Evolutionary conservation across 2,888 invertebrate genomes (phyloP), one percentile per base, ranked within the genome.

Genomic region (Platerodrilus igneus): DNA sequence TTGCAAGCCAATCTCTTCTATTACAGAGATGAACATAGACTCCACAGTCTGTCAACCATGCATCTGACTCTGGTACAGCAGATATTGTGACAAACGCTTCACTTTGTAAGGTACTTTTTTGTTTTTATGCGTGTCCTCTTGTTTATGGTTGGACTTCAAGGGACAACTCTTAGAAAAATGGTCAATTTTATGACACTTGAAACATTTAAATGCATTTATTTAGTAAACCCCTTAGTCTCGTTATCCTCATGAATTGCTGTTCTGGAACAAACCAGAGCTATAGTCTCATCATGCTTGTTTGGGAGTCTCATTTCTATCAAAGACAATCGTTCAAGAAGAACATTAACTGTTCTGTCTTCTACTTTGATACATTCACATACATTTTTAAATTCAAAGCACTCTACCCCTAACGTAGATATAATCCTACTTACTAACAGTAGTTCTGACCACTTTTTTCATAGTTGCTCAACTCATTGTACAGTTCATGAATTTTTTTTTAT

Each of bases 361-460:
- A 41, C 10, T 1, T 25, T 19, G 7, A 41, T 28, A 3, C 36
- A 36, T 20, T 41, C 36, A 36, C 36, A 41, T 2, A 41, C 41
- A 31, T 36, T 41, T 22, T 36, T 41, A 19, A 41, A 21, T 14
- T 28, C 28, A 17, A 28, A 28, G 9, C 17, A 28, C 5, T 15
- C 28, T n/a, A 13, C 3, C 2, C 16, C 8, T 9, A 28, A n/a
- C 2, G 15, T 28, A 8, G 28, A 28, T n/a, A 28, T 13, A 4
- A 28, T 17, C 3, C 28, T 6, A 13, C 15, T 28, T 17, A 15
- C 17, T 7, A 28, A 9, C n/a, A 28, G 13, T 3, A 28, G n/a
- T n/a, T n/a, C n/a, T n/a, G n/a, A n/a, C n/a, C n/a, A n/a, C n/a
- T n/a, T n/a, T n/a, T 17, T 28, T 15, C 15, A 15, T 14, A 28